Percentiles rank a stretch among this genome's conserved stretches.
Evolutionary conservation across 1,140 invertebrate species (phyloP).

Genomic region (Tetramorium alpestre): DNA sequence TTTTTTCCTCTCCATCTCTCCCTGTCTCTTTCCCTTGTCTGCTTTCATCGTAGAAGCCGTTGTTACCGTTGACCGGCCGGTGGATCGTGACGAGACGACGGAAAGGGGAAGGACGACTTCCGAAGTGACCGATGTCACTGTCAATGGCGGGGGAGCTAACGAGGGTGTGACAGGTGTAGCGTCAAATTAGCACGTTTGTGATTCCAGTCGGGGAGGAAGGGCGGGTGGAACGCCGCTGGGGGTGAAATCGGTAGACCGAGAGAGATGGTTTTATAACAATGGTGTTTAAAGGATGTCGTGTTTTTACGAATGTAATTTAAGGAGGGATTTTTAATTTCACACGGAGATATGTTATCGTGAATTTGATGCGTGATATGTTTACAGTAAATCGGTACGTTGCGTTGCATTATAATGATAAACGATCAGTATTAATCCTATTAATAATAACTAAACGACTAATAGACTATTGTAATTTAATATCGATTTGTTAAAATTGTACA

Average conservation of each 20-base stretch:
- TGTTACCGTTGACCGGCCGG: conserved; percentile 50
- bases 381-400: not conserved
- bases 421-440: not conserved
- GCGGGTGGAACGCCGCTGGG: conserved; percentile 4
- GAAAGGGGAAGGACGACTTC: conserved; percentile 43
- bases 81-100: conserved; percentile 44
- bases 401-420: not conserved
- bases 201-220: not conserved
- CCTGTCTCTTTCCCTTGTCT: conserved; percentile 33
- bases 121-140: conserved; percentile 58
- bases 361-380: not conserved
- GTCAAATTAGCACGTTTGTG: conserved; percentile 55
- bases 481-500: not conserved
- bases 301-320: not conserved
- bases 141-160: conserved; percentile 42
- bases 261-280: conserved; percentile 12
- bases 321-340: not conserved
- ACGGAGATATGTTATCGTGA: not conserved
- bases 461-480: not conserved
- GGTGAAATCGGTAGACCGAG: not conserved
- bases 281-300: conserved; percentile 2
- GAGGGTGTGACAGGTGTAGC: conserved; percentile 60
- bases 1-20: conserved; percentile 64
- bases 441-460: not conserved
- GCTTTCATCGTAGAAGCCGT: conserved; percentile 27